Base-by-base conservation (phyloP, 2,797 vertebrate genomes). In the Myripristis murdjan region DNA sequence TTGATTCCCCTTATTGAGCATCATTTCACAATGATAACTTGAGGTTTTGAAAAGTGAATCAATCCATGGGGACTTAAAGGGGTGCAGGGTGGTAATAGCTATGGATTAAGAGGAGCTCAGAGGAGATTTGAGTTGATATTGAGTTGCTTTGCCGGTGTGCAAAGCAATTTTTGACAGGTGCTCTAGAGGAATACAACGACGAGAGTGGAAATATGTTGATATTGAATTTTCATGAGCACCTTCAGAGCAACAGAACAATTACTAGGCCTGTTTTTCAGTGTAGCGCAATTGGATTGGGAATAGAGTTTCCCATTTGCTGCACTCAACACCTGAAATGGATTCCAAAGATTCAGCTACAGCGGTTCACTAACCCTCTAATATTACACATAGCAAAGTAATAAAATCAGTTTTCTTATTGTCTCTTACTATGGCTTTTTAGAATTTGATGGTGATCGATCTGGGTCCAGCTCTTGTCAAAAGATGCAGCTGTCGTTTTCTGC, bases 151-250 rank as follows among this genome's bases (percentile, higher is more conserved):
- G 56, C 60, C 46, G 22, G 58, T 33, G 33, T 43, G 63, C 70
- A 83, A 79, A 86, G 75, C 77, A 79, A 84, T 91, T 86, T 84
- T 73, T 89, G 87, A 84, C 83, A 88, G 75, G 69, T 66, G 59
- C 81, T 85, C 75, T 35, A n/a, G 77, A 86, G 81, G 73, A 88
- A 88, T 75, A 71, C 60, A 72, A 49, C 72, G 70, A 79, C 24
- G 7, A 60, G 63, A 79, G 70, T 43, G 63, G 76, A 86, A 85
- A 84, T 77, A 71, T 67, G 81, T 75, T 70, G 76, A 71, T 79
- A 86, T 83, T 86, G 87, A 88, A 86, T 86, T 90, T 89, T 88
- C 70, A 88, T 81, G 74, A 82, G 71, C 64, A 68, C 70, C 56
- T 75, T 83, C 48, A 73, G 62, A 65, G 69, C 75, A 75, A 77